These are phyloP conservation scores for Myiagra hebetior DNA, from an alignment of 2,113 vertebrate genomes.

Conservation along the genomic window DNA sequence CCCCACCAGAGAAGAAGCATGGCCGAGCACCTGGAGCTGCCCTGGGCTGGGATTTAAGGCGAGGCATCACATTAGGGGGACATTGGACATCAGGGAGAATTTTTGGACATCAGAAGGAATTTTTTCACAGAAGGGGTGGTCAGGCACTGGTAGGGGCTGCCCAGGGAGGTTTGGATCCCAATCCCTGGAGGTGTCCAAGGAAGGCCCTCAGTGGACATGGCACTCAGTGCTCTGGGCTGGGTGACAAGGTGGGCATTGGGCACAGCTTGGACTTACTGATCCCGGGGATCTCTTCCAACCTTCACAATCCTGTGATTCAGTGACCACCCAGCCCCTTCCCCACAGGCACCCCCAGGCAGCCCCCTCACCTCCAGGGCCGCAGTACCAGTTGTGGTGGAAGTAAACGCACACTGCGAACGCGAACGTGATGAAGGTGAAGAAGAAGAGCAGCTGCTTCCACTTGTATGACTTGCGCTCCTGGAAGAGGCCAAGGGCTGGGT, in stretches of 20 bases:
- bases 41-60: not conserved
- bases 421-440: constrained; percentile 82
- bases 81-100: not conserved
- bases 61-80: not conserved
- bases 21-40: not conserved
- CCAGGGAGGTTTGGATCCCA: not conserved
- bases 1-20: not conserved
- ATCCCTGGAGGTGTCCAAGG: not conserved
- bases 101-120: not conserved
- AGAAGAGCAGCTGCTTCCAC: constrained; percentile 86
- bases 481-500: not conserved
- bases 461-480: constrained; percentile 87
- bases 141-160: not conserved
- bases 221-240: not conserved
- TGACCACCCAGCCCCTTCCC: not conserved
- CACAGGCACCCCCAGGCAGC: rapidly evolving
- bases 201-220: not conserved
- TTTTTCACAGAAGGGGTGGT: not conserved
- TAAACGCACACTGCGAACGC: constrained; percentile 77
- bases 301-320: rapidly evolving
- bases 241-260: not conserved
- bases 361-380: constrained; percentile 84
- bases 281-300: not conserved
- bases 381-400: constrained; percentile 89
- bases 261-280: not conserved